Evolutionary conservation across 2,113 vertebrate genomes (phyloP), one percentile per base, ranked within the genome.

Genomic region (Carassius gibelio): DNA sequence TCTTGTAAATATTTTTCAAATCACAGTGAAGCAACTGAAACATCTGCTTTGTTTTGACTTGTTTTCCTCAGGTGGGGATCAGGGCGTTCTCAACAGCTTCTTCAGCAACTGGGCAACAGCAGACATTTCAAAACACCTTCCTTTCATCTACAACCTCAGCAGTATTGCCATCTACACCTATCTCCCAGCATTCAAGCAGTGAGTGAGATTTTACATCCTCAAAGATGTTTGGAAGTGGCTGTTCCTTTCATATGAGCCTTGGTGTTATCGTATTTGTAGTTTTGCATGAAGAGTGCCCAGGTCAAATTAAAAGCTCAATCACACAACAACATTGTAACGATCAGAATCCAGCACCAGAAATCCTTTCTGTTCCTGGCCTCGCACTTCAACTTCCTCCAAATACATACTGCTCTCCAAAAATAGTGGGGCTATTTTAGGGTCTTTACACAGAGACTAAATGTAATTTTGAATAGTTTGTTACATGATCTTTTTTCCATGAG

Each of bases 71-170:
- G 98, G 98, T 92, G 98, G 97, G 88, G 98, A 99, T 95, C 98
- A 99, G 93, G 98, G 98, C 11, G 91, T 99, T 88, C 95, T 99
- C 91, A 99, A 99, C 93, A 96, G 94, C 52, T 99, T 95, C 93
- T 99, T 99, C 93, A 96, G 95, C 92, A 96, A 90, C 91, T 99
- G 98, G 98, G 94, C 98, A 66, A 99, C 98, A 30, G 94, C 95
- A 85, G 98, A 99, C 81, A 99, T 99, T 90, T 95, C 94, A 89
- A 99, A 99, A 90, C 98, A 99, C 89, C 96, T 99, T 82, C 98
- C 98, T 1, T 99, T 99, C 93, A 95, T 99, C 93, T 99, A 99
- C 95, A 99, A 99, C 90, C 93, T 99, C 92, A 99, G 97, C 94
- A 99, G 96, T 86, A 92, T 97, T 81, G 95, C 97, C 82, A 94